Percentiles rank a stretch among this genome's conserved stretches.
These are phyloP conservation scores for Sinonovacula constricta DNA, from an alignment of 1,140 invertebrate species.

Conservation along the genomic window DNA sequence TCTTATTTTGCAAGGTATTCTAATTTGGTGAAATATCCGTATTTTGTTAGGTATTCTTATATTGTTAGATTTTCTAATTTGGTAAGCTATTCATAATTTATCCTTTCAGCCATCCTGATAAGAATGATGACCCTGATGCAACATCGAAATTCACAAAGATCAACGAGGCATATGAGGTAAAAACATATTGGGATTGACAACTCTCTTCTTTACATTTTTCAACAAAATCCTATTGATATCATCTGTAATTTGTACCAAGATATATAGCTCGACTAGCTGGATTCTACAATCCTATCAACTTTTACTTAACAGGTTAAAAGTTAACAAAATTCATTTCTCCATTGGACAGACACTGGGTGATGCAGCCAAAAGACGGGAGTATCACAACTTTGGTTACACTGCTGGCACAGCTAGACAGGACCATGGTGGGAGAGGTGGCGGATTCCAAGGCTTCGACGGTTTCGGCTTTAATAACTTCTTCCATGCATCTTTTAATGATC, in stretches of 20 bases:
- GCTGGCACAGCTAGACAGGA: conserved; percentile 73
- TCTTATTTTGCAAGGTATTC: no score
- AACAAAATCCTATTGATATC: no score
- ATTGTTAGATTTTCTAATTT: no score
- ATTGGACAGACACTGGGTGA: conserved; percentile 91
- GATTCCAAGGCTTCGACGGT: conserved; percentile 51
- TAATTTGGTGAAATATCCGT: no score
- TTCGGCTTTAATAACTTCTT: conserved; percentile 75
- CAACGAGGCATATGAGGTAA: conserved; percentile 92
- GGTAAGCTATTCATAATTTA: not conserved
- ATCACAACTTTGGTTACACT: conserved; percentile 92
- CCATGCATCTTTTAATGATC: conserved; percentile 66
- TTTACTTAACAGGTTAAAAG: no score
- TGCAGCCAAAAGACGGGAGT: conserved; percentile 89
- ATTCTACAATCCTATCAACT: no score
- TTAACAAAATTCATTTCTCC: no score
- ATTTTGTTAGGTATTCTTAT: no score
- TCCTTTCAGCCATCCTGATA: conserved; percentile 93
- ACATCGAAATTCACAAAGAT: conserved; percentile 96
- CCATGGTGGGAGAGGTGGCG: conserved; percentile 81
- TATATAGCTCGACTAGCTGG: no score
- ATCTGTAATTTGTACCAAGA: no score
- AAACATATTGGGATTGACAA: no score
- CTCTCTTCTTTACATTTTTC: no score
- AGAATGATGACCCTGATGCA: conserved; percentile 91